Base-by-base conservation (phyloP, 2,797 vertebrate species). In the Numenius phaeopus region DNA sequence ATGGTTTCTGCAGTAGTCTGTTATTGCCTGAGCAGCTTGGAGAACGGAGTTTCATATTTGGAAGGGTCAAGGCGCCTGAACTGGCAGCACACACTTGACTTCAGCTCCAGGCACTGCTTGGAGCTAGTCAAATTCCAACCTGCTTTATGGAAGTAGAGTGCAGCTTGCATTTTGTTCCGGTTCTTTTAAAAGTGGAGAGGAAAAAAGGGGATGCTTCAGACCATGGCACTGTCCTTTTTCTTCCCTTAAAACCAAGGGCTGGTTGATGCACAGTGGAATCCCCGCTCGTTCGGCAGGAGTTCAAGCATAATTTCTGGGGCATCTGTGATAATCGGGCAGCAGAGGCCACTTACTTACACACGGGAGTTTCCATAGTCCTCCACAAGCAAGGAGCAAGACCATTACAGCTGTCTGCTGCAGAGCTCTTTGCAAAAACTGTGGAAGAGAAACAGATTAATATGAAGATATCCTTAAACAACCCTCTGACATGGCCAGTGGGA, bases 201-300 rank as follows among this genome's bases (percentile, higher is more conserved):
- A 9, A 39, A 90, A 87, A 77, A n/a, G 2, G 5, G 1, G 1
- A 16, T 62, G 6, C 37, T 80, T 89, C 30, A 80, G 17, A 55
- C 9, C 24, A 17, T 4, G 6, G 5, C 5, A 44, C 7, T 76
- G 5, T 64, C 10, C 5, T 64, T 75, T 93, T 54, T 34, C 32
- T 77, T 76, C 24, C 21, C 22, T 69, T 90, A 55, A 87, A 81
- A 86, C 12, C 5, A 64, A 15, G 4, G 5, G 7, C 27, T 90
- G 4, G 8, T 76, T 72, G 40, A 89, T 75, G 30, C 46, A 20
- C 4, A 4, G 12, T 46, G 21, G 44, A 91, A 87, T 58, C 22
- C n/a, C 18, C 0, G 0, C 13, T 59, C 0, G 0, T 30, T 46
- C 18, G 29, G 13, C 26, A 58, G 30, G 21, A 91, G 4, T 2